Conservation (phyloP, 2,113 vertebrate species). For the Onychorhynchus coronatus region DNA sequence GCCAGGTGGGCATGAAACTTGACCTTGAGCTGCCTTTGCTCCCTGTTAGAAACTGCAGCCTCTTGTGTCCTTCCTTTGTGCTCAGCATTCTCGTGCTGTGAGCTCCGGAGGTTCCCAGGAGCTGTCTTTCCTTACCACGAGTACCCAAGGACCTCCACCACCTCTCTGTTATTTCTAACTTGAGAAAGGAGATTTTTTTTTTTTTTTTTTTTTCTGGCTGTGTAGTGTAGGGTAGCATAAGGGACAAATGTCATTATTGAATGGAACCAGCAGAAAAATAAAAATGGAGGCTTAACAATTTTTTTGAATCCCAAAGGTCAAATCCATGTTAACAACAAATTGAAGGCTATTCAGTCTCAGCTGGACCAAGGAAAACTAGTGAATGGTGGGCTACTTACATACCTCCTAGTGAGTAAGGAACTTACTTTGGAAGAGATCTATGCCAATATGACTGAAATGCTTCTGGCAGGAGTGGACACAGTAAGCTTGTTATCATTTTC, state of each 20-base stretch:
- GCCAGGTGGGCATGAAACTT: background rate
- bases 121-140: background rate
- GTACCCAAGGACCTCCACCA: background rate
- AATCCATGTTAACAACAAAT: constrained; percentile 84
- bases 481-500: constrained; percentile 58
- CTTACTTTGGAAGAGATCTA: constrained; percentile 91
- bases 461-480: constrained; percentile 91
- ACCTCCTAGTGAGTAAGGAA: constrained; percentile 83
- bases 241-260: background rate
- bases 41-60: background rate
- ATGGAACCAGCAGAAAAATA: background rate
- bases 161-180: background rate
- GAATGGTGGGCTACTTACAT: constrained; percentile 85
- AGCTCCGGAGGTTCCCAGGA: background rate
- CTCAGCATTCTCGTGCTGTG: background rate
- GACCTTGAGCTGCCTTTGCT: background rate
- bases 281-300: background rate
- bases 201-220: background rate
- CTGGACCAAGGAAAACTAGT: constrained; percentile 76
- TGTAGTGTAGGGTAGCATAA: background rate
- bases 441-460: constrained; percentile 92
- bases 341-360: constrained; percentile 78
- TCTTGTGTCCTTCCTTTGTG: background rate
- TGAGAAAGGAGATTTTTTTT: background rate
- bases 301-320: constrained; percentile 75